Evolutionary conservation across 1,140 invertebrate species (phyloP).

Genomic region (Cecropterus lyciades): DNA sequence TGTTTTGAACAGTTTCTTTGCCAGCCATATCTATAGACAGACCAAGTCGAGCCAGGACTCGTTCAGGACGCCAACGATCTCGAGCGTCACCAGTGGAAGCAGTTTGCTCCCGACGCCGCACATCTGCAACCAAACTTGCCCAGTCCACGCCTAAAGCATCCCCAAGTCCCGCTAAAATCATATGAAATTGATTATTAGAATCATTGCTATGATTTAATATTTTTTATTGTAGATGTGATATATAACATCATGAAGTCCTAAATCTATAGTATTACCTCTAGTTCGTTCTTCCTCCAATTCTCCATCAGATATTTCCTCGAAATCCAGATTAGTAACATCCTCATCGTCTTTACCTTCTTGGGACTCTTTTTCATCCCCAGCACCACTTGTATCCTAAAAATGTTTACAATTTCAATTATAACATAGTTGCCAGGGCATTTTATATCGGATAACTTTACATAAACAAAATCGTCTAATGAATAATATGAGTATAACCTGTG

Average conservation of each 20-base stretch:
- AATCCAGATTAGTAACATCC: constrained; percentile 91
- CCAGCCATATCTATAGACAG: constrained; percentile 89
- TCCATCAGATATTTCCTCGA: constrained; percentile 95
- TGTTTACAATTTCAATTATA: no score
- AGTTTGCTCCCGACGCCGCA: constrained; percentile 85
- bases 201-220: neutral
- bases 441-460: no score
- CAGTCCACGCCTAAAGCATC: constrained; percentile 96
- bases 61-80: constrained; percentile 90
- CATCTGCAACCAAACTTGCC: constrained; percentile 93
- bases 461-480: no score
- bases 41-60: constrained; percentile 89
- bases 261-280: constrained; percentile 53
- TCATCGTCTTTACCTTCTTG: constrained; percentile 86
- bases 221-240: neutral
- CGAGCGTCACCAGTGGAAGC: constrained; percentile 86
- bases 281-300: constrained; percentile 91
- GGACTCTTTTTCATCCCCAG: constrained; percentile 72
- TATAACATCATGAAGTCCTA: no score
- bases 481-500: constrained; percentile 51
- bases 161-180: constrained; percentile 87
- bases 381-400: constrained; percentile 68
- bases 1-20: constrained; percentile 85
- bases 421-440: no score
- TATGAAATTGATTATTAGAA: neutral